Percentiles rank a stretch among this genome's conserved stretches.
Evolutionary conservation across 2,113 vertebrate species (phyloP).

Genomic region (Thomomys bottae): DNA sequence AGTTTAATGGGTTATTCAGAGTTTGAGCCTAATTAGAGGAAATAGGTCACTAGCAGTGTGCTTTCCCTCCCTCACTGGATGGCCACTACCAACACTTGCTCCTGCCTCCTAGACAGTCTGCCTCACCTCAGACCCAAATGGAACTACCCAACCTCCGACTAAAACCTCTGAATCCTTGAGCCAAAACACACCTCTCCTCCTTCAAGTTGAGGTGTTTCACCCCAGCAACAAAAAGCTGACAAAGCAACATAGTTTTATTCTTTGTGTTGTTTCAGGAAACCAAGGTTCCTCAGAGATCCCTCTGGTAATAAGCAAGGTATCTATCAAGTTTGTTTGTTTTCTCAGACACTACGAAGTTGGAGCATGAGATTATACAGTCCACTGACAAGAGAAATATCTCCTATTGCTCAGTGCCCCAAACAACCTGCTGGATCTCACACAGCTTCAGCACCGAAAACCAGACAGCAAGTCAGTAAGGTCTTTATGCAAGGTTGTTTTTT

Average conservation of each 20-base stretch:
- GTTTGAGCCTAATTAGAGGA: background rate
- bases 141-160: background rate
- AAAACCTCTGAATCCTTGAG: background rate
- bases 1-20: background rate
- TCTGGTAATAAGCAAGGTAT: background rate
- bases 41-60: background rate
- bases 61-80: background rate
- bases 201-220: background rate
- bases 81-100: background rate
- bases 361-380: background rate
- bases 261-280: conserved; percentile 18
- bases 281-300: background rate
- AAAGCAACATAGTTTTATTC: background rate
- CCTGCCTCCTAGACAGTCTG: background rate
- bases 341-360: background rate
- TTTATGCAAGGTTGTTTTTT: too few species aligned
- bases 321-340: background rate
- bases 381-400: background rate
- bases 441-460: background rate
- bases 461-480: background rate
- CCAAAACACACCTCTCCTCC: background rate
- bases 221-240: background rate
- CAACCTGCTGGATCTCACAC: background rate
- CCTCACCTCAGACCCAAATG: background rate
- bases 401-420: background rate